Conservation (phyloP, 2,113 vertebrate species). For the Odontesthes bonariensis region DNA sequence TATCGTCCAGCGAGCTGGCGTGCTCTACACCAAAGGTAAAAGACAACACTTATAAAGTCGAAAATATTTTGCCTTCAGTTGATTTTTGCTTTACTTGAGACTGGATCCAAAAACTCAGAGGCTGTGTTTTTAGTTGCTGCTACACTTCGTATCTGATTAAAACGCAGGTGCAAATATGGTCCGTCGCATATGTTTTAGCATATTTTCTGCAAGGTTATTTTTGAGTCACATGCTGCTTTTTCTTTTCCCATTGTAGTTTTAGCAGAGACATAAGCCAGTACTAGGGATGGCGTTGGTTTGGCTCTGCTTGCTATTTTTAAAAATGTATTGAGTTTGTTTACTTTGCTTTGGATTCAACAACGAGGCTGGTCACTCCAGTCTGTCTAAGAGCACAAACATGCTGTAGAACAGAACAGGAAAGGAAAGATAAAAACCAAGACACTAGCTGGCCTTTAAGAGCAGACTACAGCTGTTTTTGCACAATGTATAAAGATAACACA, state of each 20-base stretch:
- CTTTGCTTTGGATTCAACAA: slow-evolving; percentile 22
- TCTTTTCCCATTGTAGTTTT: slow-evolving; percentile 10
- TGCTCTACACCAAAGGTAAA: slow-evolving; percentile 27
- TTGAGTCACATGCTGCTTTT: slow-evolving; percentile 9
- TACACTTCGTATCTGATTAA: slow-evolving; percentile 6
- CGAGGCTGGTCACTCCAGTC: slow-evolving; percentile 24
- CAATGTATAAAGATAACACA: slow-evolving; percentile 68
- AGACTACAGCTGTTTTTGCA: slow-evolving; percentile 76
- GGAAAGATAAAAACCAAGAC: slow-evolving; percentile 52
- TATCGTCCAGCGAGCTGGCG: neutral
- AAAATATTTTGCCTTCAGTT: slow-evolving; percentile 2
- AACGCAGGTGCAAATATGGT: neutral
- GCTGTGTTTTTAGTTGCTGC: slow-evolving; percentile 6
- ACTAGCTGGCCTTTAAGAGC: slow-evolving; percentile 78
- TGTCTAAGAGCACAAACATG: slow-evolving; percentile 7
- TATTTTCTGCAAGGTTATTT: slow-evolving; percentile 15
- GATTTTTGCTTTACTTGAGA: slow-evolving; percentile 2
- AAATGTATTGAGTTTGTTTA: slow-evolving; percentile 21
- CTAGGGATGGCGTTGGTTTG: slow-evolving; percentile 11
- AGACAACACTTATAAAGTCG: neutral
- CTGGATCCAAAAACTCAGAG: neutral
- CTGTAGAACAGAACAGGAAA: slow-evolving; percentile 34
- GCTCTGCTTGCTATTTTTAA: slow-evolving; percentile 18
- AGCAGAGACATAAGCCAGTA: neutral
- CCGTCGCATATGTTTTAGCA: slow-evolving; percentile 5